These are phyloP conservation scores for Nesometra sesokonis DNA, from an alignment of 35 echinoderm and acorn worm species.

Conservation along the genomic window DNA sequence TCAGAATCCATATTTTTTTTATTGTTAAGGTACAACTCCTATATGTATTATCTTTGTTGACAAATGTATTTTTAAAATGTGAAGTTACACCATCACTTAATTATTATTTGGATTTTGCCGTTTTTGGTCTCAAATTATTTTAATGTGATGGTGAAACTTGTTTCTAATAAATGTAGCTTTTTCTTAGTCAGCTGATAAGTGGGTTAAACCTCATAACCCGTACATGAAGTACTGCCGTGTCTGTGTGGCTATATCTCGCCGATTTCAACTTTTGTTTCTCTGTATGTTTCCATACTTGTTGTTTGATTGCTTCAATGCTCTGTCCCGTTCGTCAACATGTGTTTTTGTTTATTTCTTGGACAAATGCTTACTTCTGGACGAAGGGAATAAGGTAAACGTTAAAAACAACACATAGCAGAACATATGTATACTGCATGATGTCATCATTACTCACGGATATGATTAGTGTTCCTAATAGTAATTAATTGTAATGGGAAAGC, in stretches of 20 bases:
- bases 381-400: not conserved
- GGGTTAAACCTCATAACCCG: not conserved
- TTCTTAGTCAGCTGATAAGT: not conserved
- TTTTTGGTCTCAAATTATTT: not conserved
- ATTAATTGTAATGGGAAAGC: no score
- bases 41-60: not conserved
- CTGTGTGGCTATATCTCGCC: not conserved
- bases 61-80: not conserved
- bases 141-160: not conserved
- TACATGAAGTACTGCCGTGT: not conserved
- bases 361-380: not conserved
- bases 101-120: not conserved
- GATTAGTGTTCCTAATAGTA: not conserved
- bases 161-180: not conserved
- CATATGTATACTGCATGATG: not conserved
- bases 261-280: not conserved
- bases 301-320: not conserved
- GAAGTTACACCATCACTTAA: not conserved
- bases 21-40: not conserved
- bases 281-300: not conserved
- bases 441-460: not conserved
- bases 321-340: not conserved
- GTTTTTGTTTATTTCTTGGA: constrained; percentile 1
- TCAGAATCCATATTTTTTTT: not conserved
- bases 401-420: not conserved